Conservation (phyloP, 2,888 invertebrate species). For the Anorthoa munda region DNA sequence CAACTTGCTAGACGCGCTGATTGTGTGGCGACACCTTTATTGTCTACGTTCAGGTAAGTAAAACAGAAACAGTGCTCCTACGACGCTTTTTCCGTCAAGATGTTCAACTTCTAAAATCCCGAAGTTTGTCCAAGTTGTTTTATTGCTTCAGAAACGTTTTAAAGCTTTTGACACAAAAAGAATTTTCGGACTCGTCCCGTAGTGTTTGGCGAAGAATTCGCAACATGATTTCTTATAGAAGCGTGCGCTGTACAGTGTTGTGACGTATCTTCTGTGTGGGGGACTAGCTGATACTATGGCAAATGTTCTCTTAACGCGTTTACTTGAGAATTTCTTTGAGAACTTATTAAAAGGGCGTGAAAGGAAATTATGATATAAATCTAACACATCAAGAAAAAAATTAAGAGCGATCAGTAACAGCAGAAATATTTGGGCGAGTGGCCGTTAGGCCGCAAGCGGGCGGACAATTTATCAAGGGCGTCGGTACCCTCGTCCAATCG, state of each 20-base stretch:
- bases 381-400: conserved; percentile 78
- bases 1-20: conserved; percentile 86
- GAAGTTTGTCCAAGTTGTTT: conserved; percentile 78
- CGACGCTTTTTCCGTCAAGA: conserved; percentile 83
- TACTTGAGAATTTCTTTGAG: conserved; percentile 70
- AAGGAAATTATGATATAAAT: conserved; percentile 86
- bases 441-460: conserved; percentile 84
- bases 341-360: conserved; percentile 81
- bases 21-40: conserved; percentile 88
- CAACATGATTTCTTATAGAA: conserved; percentile 63
- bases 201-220: conserved; percentile 55
- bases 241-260: conserved; percentile 46
- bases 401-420: conserved; percentile 84
- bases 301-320: conserved; percentile 68
- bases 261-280: conserved; percentile 53
- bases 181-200: conserved; percentile 69
- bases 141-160: conserved; percentile 74
- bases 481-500: conserved; percentile 89
- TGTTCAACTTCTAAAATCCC: conserved; percentile 85
- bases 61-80: conserved; percentile 84
- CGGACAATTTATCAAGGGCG: conserved; percentile 89
- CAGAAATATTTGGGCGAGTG: conserved; percentile 86
- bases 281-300: conserved; percentile 56
- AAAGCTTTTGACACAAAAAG: conserved; percentile 73
- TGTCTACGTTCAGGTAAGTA: conserved; percentile 88